Base-by-base conservation (phyloP, 2,888 invertebrate genomes). In the Mesodorylaimus sp. region DNA sequence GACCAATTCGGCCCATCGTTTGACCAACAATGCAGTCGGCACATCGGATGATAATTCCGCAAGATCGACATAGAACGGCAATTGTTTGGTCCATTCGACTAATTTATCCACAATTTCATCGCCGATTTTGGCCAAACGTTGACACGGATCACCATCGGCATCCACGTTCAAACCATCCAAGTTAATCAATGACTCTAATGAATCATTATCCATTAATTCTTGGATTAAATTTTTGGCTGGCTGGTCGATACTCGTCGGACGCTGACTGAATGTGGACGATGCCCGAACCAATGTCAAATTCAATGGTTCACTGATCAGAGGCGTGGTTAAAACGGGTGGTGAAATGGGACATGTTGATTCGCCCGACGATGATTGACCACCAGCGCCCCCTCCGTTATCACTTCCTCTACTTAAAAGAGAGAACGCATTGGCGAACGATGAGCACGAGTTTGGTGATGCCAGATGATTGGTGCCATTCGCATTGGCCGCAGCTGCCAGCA, bases 41-140 rank as follows among this genome's bases (percentile, higher is more conserved):
- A 72, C 83, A 72, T 89, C 86, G n/a, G n/a, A n/a, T n/a, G n/a
- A n/a, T n/a, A n/a, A n/a, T 63, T 91, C 85, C 48, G 93, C 91
- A 60, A 95, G 79, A 72, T 93, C 88, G 70, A 82, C 76, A 70
- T 91, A 95, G 73, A 95, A 95, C 52, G 95, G 93, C 70, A 95
- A 74, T 72, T 88, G 80, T 72, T 91, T 91, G 63, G 93, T 93
- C 95, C 95, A 95, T 71, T 89, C 88, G 58, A 95, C 93, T 74
- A 95, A 78, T 73, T 91, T 89, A 74, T 86, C 87, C 52, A 95
- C 93, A 64, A 95, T 93, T 58, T 88, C 89, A 74, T 95, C 93
- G 48, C 93, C 91, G 65, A 93, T 86, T 71, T 83, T 84, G 74
- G 87, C 87, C 61, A 91, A 76, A 70, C 83, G 48, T 7, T 46